Conservation (phyloP, 2,797 vertebrate genomes). For the Sebastes trivittatus region DNA sequence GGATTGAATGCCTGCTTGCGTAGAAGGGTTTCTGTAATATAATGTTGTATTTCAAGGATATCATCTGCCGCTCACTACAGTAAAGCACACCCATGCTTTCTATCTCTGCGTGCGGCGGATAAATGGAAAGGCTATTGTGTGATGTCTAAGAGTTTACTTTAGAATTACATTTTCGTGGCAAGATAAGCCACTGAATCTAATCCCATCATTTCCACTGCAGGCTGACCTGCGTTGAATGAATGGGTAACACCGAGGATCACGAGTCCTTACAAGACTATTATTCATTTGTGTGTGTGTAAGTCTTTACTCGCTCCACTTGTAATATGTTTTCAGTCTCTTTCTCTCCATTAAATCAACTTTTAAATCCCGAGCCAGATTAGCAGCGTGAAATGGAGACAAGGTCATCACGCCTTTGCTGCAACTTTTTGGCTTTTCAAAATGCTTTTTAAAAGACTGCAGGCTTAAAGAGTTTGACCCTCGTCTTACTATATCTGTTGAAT, state of each 20-base stretch:
- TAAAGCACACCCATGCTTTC: constrained; percentile 5
- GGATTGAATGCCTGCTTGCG: constrained; percentile 37
- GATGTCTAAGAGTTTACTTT: constrained; percentile 34
- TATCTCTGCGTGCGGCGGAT: not conserved
- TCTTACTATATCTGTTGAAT: constrained; percentile 1
- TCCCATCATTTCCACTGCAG: constrained; percentile 37
- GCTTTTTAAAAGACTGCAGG: not conserved
- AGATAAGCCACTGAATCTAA: constrained; percentile 47
- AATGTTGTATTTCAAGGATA: constrained; percentile 47
- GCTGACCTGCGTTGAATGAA: constrained; percentile 53
- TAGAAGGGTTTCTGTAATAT: constrained; percentile 19
- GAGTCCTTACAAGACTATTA: constrained; percentile 23
- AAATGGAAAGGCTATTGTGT: constrained; percentile 29
- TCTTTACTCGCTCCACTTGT: not conserved
- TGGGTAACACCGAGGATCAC: constrained; percentile 8
- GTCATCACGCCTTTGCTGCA: not conserved
- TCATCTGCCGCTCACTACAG: constrained; percentile 13
- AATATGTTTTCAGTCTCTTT: constrained; percentile 11
- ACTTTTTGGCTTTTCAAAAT: constrained; percentile 6
- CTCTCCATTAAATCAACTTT: constrained; percentile 23
- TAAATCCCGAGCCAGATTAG: constrained; percentile 16
- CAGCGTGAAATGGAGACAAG: not conserved
- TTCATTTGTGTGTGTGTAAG: not conserved
- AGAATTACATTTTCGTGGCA: constrained; percentile 49
- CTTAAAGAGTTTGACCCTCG: constrained; percentile 3